These are phyloP conservation scores for Pemphigus obesinymphae DNA, from an alignment of 1,140 invertebrate species.

Conservation along the genomic window DNA sequence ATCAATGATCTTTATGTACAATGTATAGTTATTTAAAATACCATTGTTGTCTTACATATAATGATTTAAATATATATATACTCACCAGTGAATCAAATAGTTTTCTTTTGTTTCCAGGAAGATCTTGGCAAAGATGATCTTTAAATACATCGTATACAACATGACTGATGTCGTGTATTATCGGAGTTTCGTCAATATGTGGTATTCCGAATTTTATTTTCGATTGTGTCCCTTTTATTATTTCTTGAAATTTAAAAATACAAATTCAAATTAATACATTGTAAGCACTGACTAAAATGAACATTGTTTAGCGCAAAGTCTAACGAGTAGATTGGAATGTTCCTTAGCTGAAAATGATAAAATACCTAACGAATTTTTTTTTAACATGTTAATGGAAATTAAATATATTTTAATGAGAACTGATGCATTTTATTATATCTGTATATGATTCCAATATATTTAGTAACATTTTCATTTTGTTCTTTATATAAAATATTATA, in stretches of 20 bases:
- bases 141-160: background rate
- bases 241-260: too few relatives aligned
- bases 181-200: background rate
- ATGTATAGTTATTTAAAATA: background rate
- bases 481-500: too few relatives aligned
- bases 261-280: background rate
- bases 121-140: background rate
- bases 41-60: background rate
- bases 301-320: too few relatives aligned
- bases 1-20: background rate
- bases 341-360: too few relatives aligned
- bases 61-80: background rate
- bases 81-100: background rate
- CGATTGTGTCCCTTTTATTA: background rate
- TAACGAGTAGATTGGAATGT: too few relatives aligned
- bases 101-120: background rate
- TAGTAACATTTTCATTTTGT: too few relatives aligned
- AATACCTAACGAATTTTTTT: too few relatives aligned
- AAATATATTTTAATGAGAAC: too few relatives aligned
- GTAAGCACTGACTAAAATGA: background rate
- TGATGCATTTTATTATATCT: too few relatives aligned
- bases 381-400: too few relatives aligned
- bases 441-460: too few relatives aligned
- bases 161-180: background rate
- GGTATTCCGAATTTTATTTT: background rate